A percentile compares a stretch with the other conserved stretches of the same genome.
phyloP scores from a whole-genome alignment of 2,797 vertebrate species.

The Rhynchotus rufescens region DNA sequence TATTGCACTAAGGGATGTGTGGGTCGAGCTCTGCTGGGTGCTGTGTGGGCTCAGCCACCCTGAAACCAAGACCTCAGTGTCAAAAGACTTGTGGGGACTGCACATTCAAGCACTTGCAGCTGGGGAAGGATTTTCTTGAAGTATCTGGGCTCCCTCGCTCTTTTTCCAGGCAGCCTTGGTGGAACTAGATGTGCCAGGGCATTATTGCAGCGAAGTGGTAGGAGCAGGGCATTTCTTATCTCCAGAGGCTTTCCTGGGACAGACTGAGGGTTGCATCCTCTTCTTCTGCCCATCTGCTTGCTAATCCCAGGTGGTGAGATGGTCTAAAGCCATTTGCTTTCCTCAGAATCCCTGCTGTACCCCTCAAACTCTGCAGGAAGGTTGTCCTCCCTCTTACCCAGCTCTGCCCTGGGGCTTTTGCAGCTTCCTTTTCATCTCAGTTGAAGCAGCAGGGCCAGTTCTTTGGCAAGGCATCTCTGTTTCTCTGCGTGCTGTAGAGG shows the following conservation, averaged over 20 bases:
- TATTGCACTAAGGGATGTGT: rapidly evolving
- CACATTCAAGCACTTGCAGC: background rate
- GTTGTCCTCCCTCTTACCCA: background rate
- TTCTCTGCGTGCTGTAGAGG: background rate
- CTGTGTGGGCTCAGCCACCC: background rate
- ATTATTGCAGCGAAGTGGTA: background rate
- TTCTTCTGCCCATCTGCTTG: background rate
- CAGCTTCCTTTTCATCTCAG: background rate
- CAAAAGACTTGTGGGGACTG: background rate
- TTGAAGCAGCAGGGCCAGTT: background rate
- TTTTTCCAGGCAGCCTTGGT: background rate
- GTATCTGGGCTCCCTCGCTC: background rate
- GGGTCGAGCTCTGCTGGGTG: background rate
- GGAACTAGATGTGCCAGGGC: background rate
- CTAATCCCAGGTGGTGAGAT: background rate
- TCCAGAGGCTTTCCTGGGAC: background rate
- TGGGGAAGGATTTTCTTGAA: background rate
- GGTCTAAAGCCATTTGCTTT: background rate
- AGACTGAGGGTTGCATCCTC: background rate
- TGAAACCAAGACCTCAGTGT: background rate
- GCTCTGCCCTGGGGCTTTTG: background rate
- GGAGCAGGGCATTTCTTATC: background rate
- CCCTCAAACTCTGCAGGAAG: background rate
- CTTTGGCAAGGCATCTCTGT: background rate
- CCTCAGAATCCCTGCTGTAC: background rate